phyloP scores from a whole-genome alignment of 1,140 invertebrate genomes.

The Panagrolaimus sp. region DNA sequence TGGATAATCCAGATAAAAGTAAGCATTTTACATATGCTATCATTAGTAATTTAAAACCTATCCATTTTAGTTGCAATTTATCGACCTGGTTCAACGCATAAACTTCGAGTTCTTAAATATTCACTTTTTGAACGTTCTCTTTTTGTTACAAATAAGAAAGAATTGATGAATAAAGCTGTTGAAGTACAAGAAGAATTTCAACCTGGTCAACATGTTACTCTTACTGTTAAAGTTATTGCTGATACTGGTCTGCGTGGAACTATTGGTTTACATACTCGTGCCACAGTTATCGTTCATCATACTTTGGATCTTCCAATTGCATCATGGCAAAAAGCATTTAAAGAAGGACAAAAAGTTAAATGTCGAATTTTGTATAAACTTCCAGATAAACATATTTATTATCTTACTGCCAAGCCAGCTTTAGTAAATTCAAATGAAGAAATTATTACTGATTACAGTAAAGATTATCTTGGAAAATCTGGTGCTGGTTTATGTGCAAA shows the following conservation, averaged over 20 bases:
- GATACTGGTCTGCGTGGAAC: conserved; percentile 36
- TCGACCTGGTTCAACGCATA: conserved; percentile 40
- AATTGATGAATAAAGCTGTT: conserved; percentile 43
- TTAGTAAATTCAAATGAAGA: conserved; percentile 31
- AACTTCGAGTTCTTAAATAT: conserved; percentile 46
- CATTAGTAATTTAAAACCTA: not conserved
- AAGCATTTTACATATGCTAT: conserved; percentile 16
- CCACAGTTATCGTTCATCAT: conserved; percentile 41
- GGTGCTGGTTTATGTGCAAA: conserved; percentile 20
- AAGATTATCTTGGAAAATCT: conserved; percentile 25
- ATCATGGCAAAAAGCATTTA: conserved; percentile 40
- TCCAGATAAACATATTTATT: conserved; percentile 27
- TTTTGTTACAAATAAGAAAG: conserved; percentile 46
- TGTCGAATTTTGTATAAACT: conserved; percentile 48
- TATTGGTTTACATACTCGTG: conserved; percentile 34
- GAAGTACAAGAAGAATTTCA: conserved; percentile 29
- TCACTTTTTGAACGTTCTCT: conserved; percentile 41
- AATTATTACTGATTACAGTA: conserved; percentile 21
- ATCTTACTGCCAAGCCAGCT: conserved; percentile 43
- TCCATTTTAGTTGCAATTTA: conserved; percentile 40
- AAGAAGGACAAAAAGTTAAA: conserved; percentile 44
- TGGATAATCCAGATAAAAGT: conserved; percentile 41
- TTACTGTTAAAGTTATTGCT: conserved; percentile 29
- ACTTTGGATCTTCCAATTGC: conserved; percentile 32
- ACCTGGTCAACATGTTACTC: conserved; percentile 40